Percentiles rank a stretch among this genome's conserved stretches.
Evolutionary conservation across 2,113 vertebrate species (phyloP).

Genomic region (Polypterus bichir): DNA sequence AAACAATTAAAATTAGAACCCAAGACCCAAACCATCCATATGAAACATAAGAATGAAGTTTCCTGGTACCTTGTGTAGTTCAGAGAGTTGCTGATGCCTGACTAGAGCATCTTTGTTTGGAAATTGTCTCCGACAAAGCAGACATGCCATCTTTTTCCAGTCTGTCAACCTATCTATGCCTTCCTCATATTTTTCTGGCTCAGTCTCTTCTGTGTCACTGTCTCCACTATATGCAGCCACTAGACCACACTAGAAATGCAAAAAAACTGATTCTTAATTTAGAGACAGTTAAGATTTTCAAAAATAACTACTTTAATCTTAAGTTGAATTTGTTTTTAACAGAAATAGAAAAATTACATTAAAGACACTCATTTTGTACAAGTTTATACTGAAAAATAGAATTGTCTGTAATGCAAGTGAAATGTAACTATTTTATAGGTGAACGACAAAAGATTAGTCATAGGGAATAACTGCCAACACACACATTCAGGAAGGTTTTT

Average conservation of each 20-base stretch:
- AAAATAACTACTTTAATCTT: no score
- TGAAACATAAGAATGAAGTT: neutral
- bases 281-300: no score
- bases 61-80: constrained; percentile 81
- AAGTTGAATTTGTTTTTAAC: no score
- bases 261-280: no score
- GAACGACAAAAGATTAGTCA: no score
- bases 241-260: constrained; percentile 57
- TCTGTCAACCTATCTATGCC: constrained; percentile 80
- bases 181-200: constrained; percentile 60
- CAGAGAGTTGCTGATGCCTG: constrained; percentile 89
- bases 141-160: constrained; percentile 90
- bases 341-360: no score
- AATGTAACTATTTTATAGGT: no score
- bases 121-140: constrained; percentile 88
- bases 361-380: no score
- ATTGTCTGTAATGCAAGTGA: no score
- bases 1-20: neutral
- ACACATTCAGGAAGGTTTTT: no score
- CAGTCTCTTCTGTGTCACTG: constrained; percentile 84
- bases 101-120: constrained; percentile 82
- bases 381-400: no score
- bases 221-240: constrained; percentile 95
- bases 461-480: no score
- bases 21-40: neutral